A percentile compares a stretch with the other conserved stretches of the same genome.
Evolutionary conservation across 2,888 invertebrate genomes (phyloP).

Genomic region (Stenodema calcarata): DNA sequence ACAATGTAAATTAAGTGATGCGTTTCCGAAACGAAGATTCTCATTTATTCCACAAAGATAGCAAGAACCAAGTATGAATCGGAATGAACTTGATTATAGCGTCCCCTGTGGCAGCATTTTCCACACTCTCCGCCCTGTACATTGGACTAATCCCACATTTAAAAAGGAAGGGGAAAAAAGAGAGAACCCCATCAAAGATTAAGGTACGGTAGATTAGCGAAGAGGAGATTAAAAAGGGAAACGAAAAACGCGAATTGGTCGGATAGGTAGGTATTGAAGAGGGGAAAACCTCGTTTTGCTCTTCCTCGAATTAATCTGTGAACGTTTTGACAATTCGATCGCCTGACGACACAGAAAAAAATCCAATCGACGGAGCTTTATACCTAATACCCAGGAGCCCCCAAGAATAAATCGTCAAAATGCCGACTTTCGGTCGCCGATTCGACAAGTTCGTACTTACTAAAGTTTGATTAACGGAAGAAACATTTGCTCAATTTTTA

Average conservation of each 20-base stretch:
- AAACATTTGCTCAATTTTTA: not conserved
- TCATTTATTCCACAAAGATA: too few relatives aligned
- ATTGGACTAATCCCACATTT: too few relatives aligned
- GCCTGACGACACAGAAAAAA: not conserved
- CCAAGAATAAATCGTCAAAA: not conserved
- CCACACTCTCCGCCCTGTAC: too few relatives aligned
- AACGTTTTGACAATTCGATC: too few relatives aligned
- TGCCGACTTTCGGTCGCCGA: not conserved
- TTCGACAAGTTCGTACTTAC: not conserved
- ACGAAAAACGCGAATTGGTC: not conserved
- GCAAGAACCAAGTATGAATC: too few relatives aligned
- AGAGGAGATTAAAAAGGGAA: not conserved
- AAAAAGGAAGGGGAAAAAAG: too few relatives aligned
- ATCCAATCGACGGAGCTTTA: not conserved
- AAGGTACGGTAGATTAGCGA: not conserved
- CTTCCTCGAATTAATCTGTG: too few relatives aligned
- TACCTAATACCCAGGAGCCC: not conserved
- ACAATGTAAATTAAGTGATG: too few relatives aligned
- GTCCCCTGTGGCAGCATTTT: too few relatives aligned
- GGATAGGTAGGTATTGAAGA: not conserved
- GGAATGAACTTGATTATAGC: too few relatives aligned
- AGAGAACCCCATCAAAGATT: not conserved
- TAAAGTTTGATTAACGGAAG: not conserved
- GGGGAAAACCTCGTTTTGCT: not conserved
- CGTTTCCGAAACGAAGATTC: too few relatives aligned